A percentile compares a stretch with the other conserved stretches of the same genome.
These are phyloP conservation scores for Brachypodius melanocephalos DNA, from an alignment of 2,113 vertebrate species.

Conservation along the genomic window DNA sequence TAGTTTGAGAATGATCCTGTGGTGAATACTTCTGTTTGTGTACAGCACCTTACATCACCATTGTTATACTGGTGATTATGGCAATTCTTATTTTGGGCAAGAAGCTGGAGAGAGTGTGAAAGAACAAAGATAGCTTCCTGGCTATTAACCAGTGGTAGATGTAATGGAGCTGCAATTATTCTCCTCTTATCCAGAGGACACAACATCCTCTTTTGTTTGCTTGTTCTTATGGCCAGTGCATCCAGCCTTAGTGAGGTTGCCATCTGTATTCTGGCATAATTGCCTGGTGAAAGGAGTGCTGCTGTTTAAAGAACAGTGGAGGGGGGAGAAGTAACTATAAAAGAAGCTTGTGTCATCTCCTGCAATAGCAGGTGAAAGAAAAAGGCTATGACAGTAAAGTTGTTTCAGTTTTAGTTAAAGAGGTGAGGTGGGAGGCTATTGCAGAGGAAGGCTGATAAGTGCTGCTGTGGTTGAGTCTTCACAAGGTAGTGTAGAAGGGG, in stretches of 20 bases:
- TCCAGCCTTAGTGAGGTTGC: not conserved
- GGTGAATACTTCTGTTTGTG: not conserved
- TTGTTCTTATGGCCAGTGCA: not conserved
- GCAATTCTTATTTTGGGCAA: not conserved
- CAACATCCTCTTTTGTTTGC: not conserved
- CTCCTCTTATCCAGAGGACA: not conserved
- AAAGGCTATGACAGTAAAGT: not conserved
- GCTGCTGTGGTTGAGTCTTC: not conserved
- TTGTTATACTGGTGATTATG: not conserved
- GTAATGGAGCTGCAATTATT: not conserved
- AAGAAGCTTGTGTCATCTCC: rapidly evolving
- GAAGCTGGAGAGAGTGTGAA: not conserved
- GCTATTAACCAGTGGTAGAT: not conserved
- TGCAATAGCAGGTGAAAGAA: not conserved
- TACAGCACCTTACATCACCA: not conserved
- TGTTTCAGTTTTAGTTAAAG: not conserved
- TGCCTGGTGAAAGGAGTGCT: not conserved
- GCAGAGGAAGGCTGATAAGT: not conserved
- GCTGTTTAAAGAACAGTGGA: not conserved
- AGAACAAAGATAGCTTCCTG: not conserved
- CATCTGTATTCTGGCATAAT: not conserved
- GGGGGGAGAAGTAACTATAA: not conserved
- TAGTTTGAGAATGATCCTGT: not conserved
- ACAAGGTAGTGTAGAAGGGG: not conserved
- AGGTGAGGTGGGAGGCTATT: not conserved